Evolutionary conservation across 2,888 invertebrate genomes (phyloP).

Genomic region (Andrena bicolor): DNA sequence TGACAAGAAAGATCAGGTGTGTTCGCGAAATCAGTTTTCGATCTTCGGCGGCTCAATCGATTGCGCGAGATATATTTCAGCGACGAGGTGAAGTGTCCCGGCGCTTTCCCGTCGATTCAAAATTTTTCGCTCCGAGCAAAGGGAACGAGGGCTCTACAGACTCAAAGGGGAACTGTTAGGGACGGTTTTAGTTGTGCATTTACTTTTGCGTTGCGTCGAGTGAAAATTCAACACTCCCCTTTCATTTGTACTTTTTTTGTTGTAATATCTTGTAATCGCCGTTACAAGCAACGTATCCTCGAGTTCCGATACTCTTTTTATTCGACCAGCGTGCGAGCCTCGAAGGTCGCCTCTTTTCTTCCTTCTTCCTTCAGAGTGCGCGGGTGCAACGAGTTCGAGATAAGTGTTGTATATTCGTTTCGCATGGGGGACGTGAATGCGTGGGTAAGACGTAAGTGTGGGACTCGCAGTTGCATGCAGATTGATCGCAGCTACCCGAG

Average conservation of each 20-base stretch:
- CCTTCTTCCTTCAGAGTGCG: not conserved
- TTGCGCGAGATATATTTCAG: not conserved
- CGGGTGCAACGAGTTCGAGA: slow-evolving; percentile 37
- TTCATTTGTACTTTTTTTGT: not conserved
- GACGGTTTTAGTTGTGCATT: slow-evolving; percentile 20
- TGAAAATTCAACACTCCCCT: not conserved
- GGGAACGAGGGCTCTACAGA: not conserved
- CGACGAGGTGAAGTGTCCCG: not conserved
- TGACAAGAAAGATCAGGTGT: not conserved
- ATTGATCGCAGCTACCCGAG: slow-evolving; percentile 74
- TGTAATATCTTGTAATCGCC: slow-evolving; percentile 20
- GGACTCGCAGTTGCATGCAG: slow-evolving; percentile 61
- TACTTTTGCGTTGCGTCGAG: not conserved
- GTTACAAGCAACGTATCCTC: slow-evolving; percentile 27
- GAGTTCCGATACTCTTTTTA: not conserved
- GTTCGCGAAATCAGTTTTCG: not conserved
- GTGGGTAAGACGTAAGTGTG: slow-evolving; percentile 29
- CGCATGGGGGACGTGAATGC: slow-evolving; percentile 49
- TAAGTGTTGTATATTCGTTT: slow-evolving; percentile 30
- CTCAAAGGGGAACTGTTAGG: slow-evolving; percentile 5
- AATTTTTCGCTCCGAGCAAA: not conserved
- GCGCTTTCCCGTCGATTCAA: not conserved
- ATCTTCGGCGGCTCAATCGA: not conserved
- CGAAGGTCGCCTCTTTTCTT: slow-evolving; percentile 3
- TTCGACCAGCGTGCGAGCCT: not conserved